phyloP scores from a whole-genome alignment of 1,140 invertebrate species.

The Zaprionus lachaisei region DNA sequence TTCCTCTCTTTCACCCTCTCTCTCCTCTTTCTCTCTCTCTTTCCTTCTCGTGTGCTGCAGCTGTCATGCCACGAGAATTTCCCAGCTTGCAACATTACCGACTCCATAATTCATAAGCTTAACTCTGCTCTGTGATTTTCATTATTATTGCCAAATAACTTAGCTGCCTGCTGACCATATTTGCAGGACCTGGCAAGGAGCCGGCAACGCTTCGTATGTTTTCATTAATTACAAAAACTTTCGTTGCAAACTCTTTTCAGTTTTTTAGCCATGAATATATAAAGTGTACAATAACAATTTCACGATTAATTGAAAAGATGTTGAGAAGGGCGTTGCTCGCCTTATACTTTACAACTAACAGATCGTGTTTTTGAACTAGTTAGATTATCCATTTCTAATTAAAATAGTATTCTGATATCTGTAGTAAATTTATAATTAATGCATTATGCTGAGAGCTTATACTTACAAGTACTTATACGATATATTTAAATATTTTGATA shows the following conservation, averaged over 20 bases:
- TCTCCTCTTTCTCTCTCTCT: background rate
- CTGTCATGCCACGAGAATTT: constrained; percentile 7
- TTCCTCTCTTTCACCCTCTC: too few relatives aligned
- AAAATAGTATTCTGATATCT: too few relatives aligned
- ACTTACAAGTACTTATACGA: too few relatives aligned
- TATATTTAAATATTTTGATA: too few relatives aligned
- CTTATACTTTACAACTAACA: too few relatives aligned
- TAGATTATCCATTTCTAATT: too few relatives aligned
- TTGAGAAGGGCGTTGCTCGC: too few relatives aligned
- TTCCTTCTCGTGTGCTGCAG: constrained; percentile 31
- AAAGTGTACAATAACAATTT: too few relatives aligned
- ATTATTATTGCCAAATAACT: constrained; percentile 6
- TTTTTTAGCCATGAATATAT: background rate
- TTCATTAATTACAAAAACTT: background rate
- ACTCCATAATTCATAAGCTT: constrained; percentile 2
- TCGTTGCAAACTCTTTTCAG: background rate
- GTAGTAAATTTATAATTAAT: too few relatives aligned
- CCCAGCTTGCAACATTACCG: constrained; percentile 6
- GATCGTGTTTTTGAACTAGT: too few relatives aligned
- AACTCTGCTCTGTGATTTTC: background rate
- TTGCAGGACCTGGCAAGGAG: background rate
- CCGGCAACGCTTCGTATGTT: background rate
- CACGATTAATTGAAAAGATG: too few relatives aligned
- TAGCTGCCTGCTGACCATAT: background rate
- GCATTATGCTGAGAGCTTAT: too few relatives aligned